Base-by-base conservation (phyloP, 2,113 vertebrate genomes). In the Coregonus clupeaformis region DNA sequence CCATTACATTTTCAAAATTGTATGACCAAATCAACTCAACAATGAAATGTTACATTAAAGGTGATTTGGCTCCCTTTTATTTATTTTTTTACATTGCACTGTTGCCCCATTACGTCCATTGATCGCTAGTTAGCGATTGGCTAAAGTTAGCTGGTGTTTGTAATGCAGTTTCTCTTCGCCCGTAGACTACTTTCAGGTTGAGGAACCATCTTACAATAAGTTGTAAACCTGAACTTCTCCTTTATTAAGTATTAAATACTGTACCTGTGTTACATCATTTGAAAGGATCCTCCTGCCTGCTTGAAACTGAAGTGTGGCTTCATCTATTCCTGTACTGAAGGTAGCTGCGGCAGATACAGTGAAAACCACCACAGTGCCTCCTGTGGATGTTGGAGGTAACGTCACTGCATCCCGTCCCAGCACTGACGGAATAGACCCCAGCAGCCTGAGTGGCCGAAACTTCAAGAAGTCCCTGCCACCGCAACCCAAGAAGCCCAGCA, bases 401-500 rank as follows among this genome's bases (percentile, higher is more conserved):
- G 89, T 84, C 71, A 89, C 89, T 1, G 85, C 65, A 1, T 76
- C 86, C 47, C 79, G 77, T 67, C 49, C 79, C 1, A 89, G 84
- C 45, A 78, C 88, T 5, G 87, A 87, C 1, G 68, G 18, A 14
- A 6, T 22, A 2, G 72, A 75, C n/a, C n/a, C n/a, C n/a, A n/a
- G n/a, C 42, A 78, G 75, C 7, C 59, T 85, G 75, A 87, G 74
- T 0, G 88, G 90, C 20, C 90, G 79, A 36, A 81, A 71, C 45
- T 69, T 84, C 18, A 91, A 83, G 84, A 93, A 92, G 80, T 87
- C 90, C 14, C 67, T 83, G 30, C 75, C 89, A 3, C 80, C 89
- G 0, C 85, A 89, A 74, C 75, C 70, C 60, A 94, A 91, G 76
- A 94, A 93, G 82, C 82, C 87, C 68, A 18, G 49, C 49, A 94